Evolutionary conservation across 2,888 invertebrate species (phyloP), one percentile per base, ranked within the genome.

Genomic region (Drosophila koepferae): DNA sequence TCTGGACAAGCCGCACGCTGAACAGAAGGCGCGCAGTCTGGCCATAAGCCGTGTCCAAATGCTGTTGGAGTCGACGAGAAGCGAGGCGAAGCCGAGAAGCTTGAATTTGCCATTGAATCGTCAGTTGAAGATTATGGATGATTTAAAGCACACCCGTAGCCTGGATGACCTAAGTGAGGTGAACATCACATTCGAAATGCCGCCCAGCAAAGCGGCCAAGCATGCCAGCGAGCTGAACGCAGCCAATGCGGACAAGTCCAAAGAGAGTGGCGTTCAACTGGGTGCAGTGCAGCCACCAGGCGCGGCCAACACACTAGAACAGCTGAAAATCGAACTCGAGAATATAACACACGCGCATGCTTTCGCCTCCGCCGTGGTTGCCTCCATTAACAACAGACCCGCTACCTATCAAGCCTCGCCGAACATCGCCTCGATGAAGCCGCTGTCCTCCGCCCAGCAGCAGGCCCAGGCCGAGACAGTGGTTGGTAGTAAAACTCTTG

Each of bases 291-390:
- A 82, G 67, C 72, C 72, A 7, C 48, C 86, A 10, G 74, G 80
- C n/a, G 82, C 88, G 7, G 94, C 94, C 53, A 94, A 94, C 69
- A 94, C 94, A 0, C 86, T 95, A 44, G 94, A 94, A 73, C 94
- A 94, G 76, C 87, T 95, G 4, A 94, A 95, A 89, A 95, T 94
- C 64, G 94, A 94, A 64, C 88, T 95, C 43, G 94, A 95, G 75
- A 94, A 94, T 74, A 93, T 95, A 63, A 94, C 94, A 36, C 94
- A 94, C 72, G 94, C 94, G 5, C 94, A 94, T 86, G 94, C 89
- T 2, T 81, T 91, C 56, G 86, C 91, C 7, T 88, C 91, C 1
- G 90, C 91, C 7, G 90, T 92, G 56, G 90, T 90, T 46, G 84
- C 81, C 28, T 89, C 86, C 46, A 91, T 84, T 54, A 83, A 71